Conservation (phyloP, 2,113 vertebrate genomes). For the Edolisoma coerulescens region DNA sequence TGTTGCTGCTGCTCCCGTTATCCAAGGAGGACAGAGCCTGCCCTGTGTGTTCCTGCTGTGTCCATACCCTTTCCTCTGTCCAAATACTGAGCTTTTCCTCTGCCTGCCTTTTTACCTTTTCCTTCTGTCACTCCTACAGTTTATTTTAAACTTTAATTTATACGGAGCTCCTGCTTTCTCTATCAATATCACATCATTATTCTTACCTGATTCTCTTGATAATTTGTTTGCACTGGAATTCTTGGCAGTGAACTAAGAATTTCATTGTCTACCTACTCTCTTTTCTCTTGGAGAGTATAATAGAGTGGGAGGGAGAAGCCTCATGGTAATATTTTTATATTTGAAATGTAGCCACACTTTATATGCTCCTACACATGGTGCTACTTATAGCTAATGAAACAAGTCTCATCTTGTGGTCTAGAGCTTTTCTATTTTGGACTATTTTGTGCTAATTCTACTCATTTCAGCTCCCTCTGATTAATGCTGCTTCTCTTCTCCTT, state of each 20-base stretch:
- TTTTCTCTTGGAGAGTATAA: conserved; percentile 69
- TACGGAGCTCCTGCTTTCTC: conserved; percentile 54
- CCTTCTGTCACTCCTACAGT: conserved; percentile 30
- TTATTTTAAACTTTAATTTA: conserved; percentile 60
- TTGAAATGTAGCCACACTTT: conserved; percentile 66
- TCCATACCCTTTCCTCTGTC: not conserved
- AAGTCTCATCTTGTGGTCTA: conserved; percentile 53
- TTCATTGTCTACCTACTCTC: conserved; percentile 68
- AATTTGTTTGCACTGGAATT: conserved; percentile 70
- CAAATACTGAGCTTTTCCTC: not conserved
- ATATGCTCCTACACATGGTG: conserved; percentile 50
- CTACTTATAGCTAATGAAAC: conserved; percentile 59
- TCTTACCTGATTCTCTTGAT: conserved; percentile 64
- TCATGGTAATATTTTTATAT: conserved; percentile 62
- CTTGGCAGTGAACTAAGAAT: conserved; percentile 63
- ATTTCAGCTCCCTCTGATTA: not conserved
- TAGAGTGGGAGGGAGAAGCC: conserved; percentile 62
- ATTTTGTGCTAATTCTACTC: conserved; percentile 27
- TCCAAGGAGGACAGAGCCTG: not conserved
- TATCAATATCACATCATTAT: conserved; percentile 66
- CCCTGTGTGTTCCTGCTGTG: not conserved
- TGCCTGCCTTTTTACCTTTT: conserved; percentile 24
- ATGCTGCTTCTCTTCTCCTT: not conserved
- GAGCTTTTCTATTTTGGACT: conserved; percentile 25
- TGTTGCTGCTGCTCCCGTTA: not conserved